A percentile compares a stretch with the other conserved stretches of the same genome.
phyloP scores from a whole-genome alignment of 2,113 vertebrate species.

The Nycticorax nycticorax region DNA sequence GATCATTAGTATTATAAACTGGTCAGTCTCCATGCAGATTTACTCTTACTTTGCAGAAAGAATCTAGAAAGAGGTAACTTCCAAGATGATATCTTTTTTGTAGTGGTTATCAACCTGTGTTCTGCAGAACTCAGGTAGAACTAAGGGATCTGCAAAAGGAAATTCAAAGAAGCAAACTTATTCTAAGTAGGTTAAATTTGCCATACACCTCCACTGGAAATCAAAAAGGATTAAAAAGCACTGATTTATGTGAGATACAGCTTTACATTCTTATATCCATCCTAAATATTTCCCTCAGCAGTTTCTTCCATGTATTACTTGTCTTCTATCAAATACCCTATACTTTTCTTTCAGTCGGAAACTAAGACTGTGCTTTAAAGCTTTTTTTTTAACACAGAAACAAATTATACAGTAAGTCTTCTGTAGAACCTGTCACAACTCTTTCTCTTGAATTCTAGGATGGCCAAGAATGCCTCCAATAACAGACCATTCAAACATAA shows the following conservation, averaged over 20 bases:
- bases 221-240: neutral
- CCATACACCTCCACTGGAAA: neutral
- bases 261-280: neutral
- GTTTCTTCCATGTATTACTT: neutral
- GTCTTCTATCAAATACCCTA: neutral
- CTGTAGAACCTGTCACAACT: neutral
- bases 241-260: neutral
- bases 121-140: neutral
- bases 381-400: neutral
- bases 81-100: neutral
- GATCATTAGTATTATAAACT: neutral
- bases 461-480: neutral
- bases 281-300: neutral
- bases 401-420: neutral
- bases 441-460: neutral
- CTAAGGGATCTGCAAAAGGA: neutral
- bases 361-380: neutral
- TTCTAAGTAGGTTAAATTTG: conserved; percentile 2
- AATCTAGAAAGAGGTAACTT: neutral
- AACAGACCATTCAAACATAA: neutral
- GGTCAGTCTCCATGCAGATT: neutral
- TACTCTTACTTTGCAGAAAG: neutral
- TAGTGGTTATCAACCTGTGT: neutral
- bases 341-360: neutral
- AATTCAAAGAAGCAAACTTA: neutral